phyloP scores from a whole-genome alignment of 2,113 vertebrate species.

The Gadus chalcogrammus region DNA sequence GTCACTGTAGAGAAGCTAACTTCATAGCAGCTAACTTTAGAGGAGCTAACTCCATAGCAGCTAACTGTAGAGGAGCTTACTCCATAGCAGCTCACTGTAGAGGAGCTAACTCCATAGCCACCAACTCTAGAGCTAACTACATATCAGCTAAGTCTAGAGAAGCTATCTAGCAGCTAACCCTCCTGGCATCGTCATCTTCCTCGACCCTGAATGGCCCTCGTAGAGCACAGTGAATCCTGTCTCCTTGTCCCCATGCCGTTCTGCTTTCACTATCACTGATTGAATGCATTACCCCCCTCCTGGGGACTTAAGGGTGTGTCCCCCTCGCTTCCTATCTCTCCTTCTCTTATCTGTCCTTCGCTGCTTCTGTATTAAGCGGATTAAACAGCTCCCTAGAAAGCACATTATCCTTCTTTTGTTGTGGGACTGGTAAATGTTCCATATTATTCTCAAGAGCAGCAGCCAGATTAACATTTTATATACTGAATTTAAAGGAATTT shows the following conservation, averaged over 20 bases:
- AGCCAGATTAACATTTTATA: not conserved
- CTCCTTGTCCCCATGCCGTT: conserved; percentile 44
- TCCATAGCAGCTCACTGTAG: too few species aligned
- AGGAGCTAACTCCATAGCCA: too few species aligned
- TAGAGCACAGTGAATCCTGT: conserved; percentile 36
- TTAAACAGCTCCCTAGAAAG: conserved; percentile 61
- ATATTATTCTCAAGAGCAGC: conserved; percentile 41
- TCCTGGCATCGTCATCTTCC: not conserved
- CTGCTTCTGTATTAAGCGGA: conserved; percentile 64
- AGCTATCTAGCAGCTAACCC: not conserved
- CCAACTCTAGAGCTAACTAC: too few species aligned
- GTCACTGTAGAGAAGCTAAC: conserved; percentile 6
- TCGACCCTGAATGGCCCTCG: conserved; percentile 43
- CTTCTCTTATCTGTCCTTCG: conserved; percentile 29
- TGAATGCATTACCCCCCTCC: conserved; percentile 53
- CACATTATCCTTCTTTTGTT: conserved; percentile 68
- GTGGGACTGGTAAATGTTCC: conserved; percentile 49
- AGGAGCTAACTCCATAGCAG: too few species aligned
- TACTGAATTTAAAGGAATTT: too few species aligned
- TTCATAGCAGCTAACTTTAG: too few species aligned
- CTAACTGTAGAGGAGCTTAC: too few species aligned
- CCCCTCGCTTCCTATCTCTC: conserved; percentile 26
- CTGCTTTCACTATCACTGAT: conserved; percentile 57
- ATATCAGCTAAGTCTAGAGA: too few species aligned
- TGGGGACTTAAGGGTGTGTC: conserved; percentile 22